Conservation (phyloP, 2,888 invertebrate species). For the Tromatobia lineatoria region DNA sequence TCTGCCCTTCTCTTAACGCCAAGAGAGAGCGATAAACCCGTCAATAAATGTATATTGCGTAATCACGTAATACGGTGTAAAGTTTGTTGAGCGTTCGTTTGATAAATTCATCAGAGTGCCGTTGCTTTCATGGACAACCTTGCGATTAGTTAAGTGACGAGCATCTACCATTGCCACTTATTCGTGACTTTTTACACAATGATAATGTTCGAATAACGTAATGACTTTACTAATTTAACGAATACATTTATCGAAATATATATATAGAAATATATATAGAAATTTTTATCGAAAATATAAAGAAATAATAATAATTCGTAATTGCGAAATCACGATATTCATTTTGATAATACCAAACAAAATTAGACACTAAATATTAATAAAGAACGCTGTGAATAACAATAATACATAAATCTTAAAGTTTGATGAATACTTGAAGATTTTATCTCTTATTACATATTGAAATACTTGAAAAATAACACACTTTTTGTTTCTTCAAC, state of each 20-base stretch:
- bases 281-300: conserved; percentile 29
- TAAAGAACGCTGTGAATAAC: conserved; percentile 17
- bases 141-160: conserved; percentile 8
- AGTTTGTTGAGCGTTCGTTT: conserved; percentile 56
- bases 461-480: conserved; percentile 52
- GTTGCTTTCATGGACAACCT: conserved; percentile 16
- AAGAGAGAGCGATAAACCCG: conserved; percentile 25
- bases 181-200: conserved; percentile 7
- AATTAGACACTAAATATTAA: conserved; percentile 40
- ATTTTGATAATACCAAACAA: conserved; percentile 20
- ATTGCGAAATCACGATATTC: conserved; percentile 52
- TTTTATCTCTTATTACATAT: conserved; percentile 48
- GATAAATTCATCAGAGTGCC: conserved; percentile 37
- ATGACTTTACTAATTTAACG: conserved; percentile 30
- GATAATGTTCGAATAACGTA: conserved; percentile 14
- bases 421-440: conserved; percentile 55
- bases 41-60: conserved; percentile 46
- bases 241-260: conserved; percentile 34
- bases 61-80: conserved; percentile 34
- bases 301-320: conserved; percentile 41
- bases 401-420: conserved; percentile 53
- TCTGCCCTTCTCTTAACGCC: background rate
- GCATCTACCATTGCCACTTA: background rate
- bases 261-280: conserved; percentile 8
- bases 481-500: conserved; percentile 21